Evolutionary conservation across 2,797 vertebrate genomes (phyloP).

Genomic region (Dicrostonyx torquatus): DNA sequence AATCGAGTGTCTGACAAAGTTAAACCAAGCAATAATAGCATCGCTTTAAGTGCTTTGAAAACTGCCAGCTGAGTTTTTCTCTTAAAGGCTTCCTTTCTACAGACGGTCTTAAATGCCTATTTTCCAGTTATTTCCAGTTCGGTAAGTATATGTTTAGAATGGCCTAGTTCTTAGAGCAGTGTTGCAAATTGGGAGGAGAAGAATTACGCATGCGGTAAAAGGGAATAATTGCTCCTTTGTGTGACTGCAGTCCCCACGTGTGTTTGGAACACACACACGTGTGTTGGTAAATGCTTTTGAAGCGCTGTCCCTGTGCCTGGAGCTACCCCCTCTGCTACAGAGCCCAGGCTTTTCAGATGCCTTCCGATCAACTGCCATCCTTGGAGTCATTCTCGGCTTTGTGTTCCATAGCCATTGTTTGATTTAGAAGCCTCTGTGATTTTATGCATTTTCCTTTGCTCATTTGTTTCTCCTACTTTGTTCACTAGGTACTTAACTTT

Average conservation of each 20-base stretch:
- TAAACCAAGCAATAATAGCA: background rate
- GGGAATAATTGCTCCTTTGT: background rate
- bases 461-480: constrained; percentile 5
- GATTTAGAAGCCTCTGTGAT: background rate
- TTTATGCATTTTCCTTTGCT: background rate
- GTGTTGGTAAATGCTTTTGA: background rate
- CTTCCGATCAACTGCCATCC: background rate
- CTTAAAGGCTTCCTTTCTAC: constrained; percentile 14
- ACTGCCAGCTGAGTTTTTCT: background rate
- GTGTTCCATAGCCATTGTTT: background rate
- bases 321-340: background rate
- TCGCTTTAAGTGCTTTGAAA: constrained; percentile 34
- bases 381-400: background rate
- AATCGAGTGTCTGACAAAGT: background rate
- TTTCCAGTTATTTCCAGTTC: constrained; percentile 30
- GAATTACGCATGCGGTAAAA: background rate
- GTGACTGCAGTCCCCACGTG: background rate
- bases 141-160: constrained; percentile 23
- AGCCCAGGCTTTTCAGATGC: background rate
- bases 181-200: background rate
- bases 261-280: background rate
- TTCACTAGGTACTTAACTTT: background rate
- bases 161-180: background rate
- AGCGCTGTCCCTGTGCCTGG: background rate
- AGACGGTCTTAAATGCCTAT: background rate